phyloP scores from a whole-genome alignment of 1,140 invertebrate species.

The Goniozus legneri region DNA sequence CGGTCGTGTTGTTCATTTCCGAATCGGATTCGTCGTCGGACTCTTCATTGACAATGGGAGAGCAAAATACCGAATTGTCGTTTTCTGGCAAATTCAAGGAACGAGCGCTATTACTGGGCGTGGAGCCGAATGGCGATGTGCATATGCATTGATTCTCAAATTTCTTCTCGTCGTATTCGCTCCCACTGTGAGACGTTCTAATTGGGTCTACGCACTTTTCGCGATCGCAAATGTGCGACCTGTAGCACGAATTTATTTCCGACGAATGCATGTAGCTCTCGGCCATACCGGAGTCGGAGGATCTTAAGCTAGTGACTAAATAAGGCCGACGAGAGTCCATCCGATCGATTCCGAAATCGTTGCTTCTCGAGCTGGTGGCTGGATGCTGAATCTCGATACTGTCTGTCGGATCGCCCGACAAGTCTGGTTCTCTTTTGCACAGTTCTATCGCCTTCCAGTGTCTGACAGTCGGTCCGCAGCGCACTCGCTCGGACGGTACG shows the following conservation, averaged over 20 bases:
- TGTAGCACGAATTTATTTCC: conserved; percentile 39
- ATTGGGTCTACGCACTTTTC: conserved; percentile 17
- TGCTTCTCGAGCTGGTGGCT: not conserved
- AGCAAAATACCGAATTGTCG: too few relatives aligned
- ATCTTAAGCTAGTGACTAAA: conserved; percentile 48
- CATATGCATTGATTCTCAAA: conserved; percentile 70
- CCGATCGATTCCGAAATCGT: not conserved
- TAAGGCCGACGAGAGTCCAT: conserved; percentile 3
- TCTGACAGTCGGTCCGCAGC: conserved; percentile 6
- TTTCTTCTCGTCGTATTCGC: conserved; percentile 63
- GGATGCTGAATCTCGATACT: not conserved
- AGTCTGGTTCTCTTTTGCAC: conserved; percentile 1
- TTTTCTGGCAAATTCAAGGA: conserved; percentile 19
- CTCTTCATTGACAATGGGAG: conserved; percentile 13
- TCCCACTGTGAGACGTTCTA: conserved; percentile 36
- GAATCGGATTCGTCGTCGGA: not conserved
- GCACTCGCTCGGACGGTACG: not conserved
- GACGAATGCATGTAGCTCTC: conserved; percentile 59
- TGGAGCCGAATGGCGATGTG: conserved; percentile 69
- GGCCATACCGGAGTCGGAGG: conserved; percentile 80
- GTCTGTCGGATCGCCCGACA: not conserved
- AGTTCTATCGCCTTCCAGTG: conserved; percentile 19
- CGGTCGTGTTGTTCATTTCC: conserved; percentile 4
- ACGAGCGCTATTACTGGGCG: conserved; percentile 51
- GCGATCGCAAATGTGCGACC: conserved; percentile 21